Evolutionary conservation across 1,140 invertebrate species (phyloP), one percentile per base, ranked within the genome.

Genomic region (Drosophila repletoides): DNA sequence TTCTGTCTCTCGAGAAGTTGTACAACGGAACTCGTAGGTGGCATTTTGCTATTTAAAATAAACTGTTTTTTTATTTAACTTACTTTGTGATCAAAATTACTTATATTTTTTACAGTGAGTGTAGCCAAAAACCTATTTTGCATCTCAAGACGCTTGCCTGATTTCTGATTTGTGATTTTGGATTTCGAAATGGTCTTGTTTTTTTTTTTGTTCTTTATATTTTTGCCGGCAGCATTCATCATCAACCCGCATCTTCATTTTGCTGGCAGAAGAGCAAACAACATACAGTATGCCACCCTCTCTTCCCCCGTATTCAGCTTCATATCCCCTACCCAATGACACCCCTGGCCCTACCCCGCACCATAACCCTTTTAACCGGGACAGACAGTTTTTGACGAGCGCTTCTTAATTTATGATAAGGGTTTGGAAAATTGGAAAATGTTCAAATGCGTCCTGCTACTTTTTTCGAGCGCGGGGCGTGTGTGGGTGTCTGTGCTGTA

Each of bases 321-420:
- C 14, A 17, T 45, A 64, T 56, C 53, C 55, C 59, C 38, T 52
- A n/a, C n/a, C n/a, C n/a, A n/a, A n/a, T 53, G 19, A 21, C 12
- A 15, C 19, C 60, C 6, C n/a, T n/a, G n/a, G 7, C 6, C n/a
- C 3, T 10, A 21, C 24, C 33, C 29, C n/a, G n/a, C 28, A 19
- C 40, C 46, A 7, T 14, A 31, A 17, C 28, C 10, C 34, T 45
- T 43, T 26, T 10, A 65, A 59, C 69, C 40, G 66, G 63, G 81
- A 64, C 72, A 86, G 80, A 87, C 80, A 86, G 80, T 87, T 86
- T 86, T 86, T 86, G 80, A 86, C 80, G 80, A 86, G 80, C 80
- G 80, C 80, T 86, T 86, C 86, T 88, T 88, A 88, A 88, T 88
- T 88, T 88, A 88, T 88, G 86, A 88, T 88, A 88, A 88, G 86